phyloP scores from a whole-genome alignment of 2,113 vertebrate species.

The Atlantisia rogersi region DNA sequence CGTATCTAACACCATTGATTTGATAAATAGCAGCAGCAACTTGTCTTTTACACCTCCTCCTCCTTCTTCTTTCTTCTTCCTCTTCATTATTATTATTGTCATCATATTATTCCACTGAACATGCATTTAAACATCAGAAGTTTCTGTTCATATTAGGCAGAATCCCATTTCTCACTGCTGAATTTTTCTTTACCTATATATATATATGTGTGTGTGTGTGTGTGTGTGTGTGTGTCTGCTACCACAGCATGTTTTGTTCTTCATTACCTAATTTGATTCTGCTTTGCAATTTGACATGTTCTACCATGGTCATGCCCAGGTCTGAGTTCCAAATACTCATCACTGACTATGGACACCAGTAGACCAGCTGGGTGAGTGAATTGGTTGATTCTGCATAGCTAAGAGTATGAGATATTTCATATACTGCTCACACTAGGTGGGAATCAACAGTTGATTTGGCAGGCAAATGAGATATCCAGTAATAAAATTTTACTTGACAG shows the following conservation, averaged over 20 bases:
- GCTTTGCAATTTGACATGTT: neutral
- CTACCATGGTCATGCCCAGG: neutral
- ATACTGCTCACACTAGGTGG: neutral
- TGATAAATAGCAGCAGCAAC: neutral
- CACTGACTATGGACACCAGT: neutral
- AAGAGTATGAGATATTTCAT: neutral
- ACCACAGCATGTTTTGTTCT: neutral
- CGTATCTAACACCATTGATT: neutral
- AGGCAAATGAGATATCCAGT: neutral
- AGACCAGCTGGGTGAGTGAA: neutral
- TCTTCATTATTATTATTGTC: neutral
- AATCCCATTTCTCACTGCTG: neutral
- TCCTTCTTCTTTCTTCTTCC: neutral
- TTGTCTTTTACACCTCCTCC: neutral
- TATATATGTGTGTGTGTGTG: neutral
- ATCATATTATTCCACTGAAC: neutral
- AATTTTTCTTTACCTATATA: neutral
- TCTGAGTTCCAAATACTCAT: neutral
- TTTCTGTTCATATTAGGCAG: neutral
- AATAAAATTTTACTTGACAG: constrained; percentile 58
- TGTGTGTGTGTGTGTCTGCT: neutral
- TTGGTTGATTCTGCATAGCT: neutral
- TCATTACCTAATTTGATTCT: neutral
- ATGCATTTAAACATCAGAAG: neutral
- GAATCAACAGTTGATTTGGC: constrained; percentile 25